phyloP scores from a whole-genome alignment of 2,888 invertebrate species.

The Nemurella pictetii region DNA sequence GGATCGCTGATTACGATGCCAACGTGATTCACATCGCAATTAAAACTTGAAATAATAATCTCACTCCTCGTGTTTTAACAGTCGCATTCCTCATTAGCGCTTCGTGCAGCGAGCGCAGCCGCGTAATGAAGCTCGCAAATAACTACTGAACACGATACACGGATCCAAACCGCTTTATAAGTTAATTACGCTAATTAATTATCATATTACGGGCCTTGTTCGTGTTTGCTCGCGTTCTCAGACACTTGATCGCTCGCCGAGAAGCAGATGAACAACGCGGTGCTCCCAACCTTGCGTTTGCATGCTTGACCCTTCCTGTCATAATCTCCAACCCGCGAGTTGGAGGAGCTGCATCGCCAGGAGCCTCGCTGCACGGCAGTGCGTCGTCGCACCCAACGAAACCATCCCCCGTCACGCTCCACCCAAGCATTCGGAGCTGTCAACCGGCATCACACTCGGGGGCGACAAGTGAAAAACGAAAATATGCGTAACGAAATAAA shows the following conservation, averaged over 20 bases:
- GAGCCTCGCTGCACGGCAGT: neutral
- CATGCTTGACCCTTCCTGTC: neutral
- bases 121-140: neutral
- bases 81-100: neutral
- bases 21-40: neutral
- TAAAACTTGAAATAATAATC: neutral
- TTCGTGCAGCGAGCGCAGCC: neutral
- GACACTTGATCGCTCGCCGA: neutral
- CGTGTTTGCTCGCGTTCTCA: neutral
- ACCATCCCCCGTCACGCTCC: no score
- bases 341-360: no score
- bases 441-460: no score
- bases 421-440: no score
- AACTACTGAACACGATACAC: neutral
- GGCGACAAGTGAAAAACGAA: no score
- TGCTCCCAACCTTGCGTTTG: neutral
- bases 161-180: neutral
- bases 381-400: neutral
- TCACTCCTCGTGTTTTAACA: neutral
- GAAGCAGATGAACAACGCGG: neutral
- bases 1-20: neutral
- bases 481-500: no score
- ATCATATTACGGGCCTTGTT: neutral
- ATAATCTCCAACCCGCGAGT: no score
- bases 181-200: neutral